These are phyloP conservation scores for Zootoca vivipara DNA, from an alignment of 2,113 vertebrate species.

Conservation along the genomic window DNA sequence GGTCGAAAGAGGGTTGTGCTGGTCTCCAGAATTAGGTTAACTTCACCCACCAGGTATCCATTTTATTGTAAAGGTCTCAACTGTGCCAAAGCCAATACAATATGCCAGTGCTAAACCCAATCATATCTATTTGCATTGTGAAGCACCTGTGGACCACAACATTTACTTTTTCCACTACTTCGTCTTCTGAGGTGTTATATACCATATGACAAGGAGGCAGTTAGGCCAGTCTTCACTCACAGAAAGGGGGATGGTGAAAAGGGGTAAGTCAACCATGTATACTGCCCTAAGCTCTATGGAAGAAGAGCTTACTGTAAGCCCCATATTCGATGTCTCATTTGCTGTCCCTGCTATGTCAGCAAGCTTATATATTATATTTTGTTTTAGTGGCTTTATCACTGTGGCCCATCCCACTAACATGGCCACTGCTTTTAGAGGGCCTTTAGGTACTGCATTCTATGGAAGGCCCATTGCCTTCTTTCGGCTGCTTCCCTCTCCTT, in stretches of 20 bases:
- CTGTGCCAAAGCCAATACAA: background rate
- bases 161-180: background rate
- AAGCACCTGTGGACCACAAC: no score
- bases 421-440: no score
- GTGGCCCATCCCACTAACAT: background rate
- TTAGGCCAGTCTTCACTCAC: background rate
- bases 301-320: background rate
- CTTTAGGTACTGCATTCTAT: background rate
- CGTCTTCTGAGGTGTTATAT: background rate
- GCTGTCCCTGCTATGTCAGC: background rate
- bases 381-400: background rate
- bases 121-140: background rate
- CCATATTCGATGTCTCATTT: background rate
- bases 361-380: background rate
- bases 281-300: background rate
- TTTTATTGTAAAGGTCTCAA: background rate
- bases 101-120: background rate
- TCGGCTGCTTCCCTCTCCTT: background rate
- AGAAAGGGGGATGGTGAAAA: no score
- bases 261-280: background rate
- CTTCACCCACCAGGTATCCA: background rate
- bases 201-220: background rate
- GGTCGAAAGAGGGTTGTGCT: background rate
- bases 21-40: no score
- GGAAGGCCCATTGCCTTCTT: background rate